These are phyloP conservation scores for Drosophila rufa DNA, from an alignment of 1,140 invertebrate species.

Conservation along the genomic window DNA sequence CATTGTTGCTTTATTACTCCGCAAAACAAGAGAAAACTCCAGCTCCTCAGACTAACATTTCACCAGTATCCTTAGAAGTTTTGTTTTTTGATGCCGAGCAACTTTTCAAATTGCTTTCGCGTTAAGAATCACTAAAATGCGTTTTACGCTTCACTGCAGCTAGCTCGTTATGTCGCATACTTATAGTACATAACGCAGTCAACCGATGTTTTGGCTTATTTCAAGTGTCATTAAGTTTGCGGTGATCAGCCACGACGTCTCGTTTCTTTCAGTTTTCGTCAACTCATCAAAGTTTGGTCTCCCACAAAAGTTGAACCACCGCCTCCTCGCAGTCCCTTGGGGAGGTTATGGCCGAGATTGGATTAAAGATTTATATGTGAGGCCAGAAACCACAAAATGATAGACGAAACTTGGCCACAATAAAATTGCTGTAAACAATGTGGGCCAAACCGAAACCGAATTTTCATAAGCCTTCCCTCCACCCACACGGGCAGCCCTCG, in stretches of 20 bases:
- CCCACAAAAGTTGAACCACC: constrained; percentile 37
- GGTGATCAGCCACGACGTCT: constrained; percentile 14
- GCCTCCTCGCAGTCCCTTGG: background rate
- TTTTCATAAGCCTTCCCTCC: constrained; percentile 47
- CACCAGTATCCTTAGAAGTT: constrained; percentile 45
- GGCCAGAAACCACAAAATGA: constrained; percentile 52
- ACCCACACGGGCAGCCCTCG: background rate
- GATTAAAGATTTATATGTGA: constrained; percentile 29
- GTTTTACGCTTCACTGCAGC: constrained; percentile 53
- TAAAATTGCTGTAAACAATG: constrained; percentile 68
- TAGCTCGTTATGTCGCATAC: constrained; percentile 28
- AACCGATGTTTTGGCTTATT: constrained; percentile 32
- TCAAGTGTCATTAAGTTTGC: constrained; percentile 68
- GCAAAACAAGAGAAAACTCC: background rate
- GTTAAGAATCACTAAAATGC: constrained; percentile 78
- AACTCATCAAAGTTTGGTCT: constrained; percentile 57
- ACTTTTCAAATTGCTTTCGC: constrained; percentile 77
- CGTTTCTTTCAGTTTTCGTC: constrained; percentile 38
- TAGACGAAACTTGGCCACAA: constrained; percentile 61
- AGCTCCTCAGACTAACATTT: background rate
- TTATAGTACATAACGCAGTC: constrained; percentile 2
- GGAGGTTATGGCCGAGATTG: constrained; percentile 17
- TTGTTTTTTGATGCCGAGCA: constrained; percentile 41
- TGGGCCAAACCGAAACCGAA: constrained; percentile 41
- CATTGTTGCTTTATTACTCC: background rate